Base-by-base conservation (phyloP, 2,797 vertebrate genomes). In the Artibeus jamaicensis region DNA sequence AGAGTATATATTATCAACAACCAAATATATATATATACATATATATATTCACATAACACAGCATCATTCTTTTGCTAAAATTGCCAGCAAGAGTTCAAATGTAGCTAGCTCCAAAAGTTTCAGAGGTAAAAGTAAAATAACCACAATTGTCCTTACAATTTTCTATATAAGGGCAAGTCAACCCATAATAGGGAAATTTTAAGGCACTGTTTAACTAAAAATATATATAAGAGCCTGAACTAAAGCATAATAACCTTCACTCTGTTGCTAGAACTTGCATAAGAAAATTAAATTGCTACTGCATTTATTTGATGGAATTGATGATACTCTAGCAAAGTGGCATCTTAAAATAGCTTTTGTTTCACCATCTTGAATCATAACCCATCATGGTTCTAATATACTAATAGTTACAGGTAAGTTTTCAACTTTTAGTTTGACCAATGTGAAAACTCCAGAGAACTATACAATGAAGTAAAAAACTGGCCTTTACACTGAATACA, bases 221-320 rank as follows among this genome's bases (percentile, higher is more conserved):
- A 22, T 22, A 55, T 42, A 44, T 24, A 68, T 19, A 78, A 44
- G 19, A 77, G 19, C 26, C 32, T 89, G 32, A 68, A 55, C 10
- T 59, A 9, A 92, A 65, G 21, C 34, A 79, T 32, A 85, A 74
- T 74, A 42, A 42, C 5, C 29, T 26, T 50, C 34, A 29, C 5
- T 3, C 4, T 29, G 9, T 57, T 39, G 34, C 92, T 94, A 96
- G 67, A 97, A 91, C 39, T 39, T 95, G 34, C 55, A 83, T 73
- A 82, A 93, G 88, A 97, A 81, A 95, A 86, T 42, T 92, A n/a
- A 97, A 74, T 50, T 95, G 83, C 53, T 96, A 81, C 59, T 94
- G 84, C 96, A 94, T 97, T 94, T 74, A 89, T 84, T 93, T 95
- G 93, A 78, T 97, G 92, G 44, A 96, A 93, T 3, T 81, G 34